Percentiles rank a stretch among this genome's conserved stretches.
Conservation (phyloP, 2,888 invertebrate genomes). For the Terebella lapidaria region DNA sequence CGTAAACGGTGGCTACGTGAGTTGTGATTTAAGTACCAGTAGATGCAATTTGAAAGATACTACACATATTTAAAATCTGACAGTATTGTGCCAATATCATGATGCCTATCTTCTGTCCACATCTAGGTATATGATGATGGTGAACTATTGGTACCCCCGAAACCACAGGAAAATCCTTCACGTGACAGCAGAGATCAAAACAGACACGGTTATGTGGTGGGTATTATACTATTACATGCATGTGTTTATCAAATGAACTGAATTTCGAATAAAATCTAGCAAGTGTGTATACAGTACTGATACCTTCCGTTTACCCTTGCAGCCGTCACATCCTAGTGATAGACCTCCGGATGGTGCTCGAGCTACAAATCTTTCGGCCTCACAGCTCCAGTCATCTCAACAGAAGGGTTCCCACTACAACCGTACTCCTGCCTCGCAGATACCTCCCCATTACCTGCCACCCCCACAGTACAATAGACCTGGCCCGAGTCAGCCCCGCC, state of each 20-base stretch:
- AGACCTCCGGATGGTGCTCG: not conserved
- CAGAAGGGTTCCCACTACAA: too few species aligned
- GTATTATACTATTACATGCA: too few species aligned
- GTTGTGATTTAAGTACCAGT: too few species aligned
- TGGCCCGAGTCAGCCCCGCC: too few species aligned
- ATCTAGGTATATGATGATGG: conserved; percentile 26
- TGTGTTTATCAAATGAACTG: too few species aligned
- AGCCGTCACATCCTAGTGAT: not conserved
- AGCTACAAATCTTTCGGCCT: not conserved
- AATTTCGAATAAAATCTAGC: too few species aligned
- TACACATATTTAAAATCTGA: too few species aligned
- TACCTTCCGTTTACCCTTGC: too few species aligned
- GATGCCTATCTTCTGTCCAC: not conserved
- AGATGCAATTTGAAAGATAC: too few species aligned
- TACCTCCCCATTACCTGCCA: not conserved
- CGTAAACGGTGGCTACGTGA: too few species aligned
- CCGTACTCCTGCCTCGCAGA: not conserved
- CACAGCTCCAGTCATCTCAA: not conserved
- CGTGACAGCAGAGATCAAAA: not conserved
- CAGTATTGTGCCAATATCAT: too few species aligned
- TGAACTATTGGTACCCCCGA: conserved; percentile 29
- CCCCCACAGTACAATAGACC: not conserved
- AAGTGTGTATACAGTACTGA: too few species aligned
- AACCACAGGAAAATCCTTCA: not conserved
- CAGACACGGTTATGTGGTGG: not conserved